Conservation (phyloP, 2,888 invertebrate genomes). For the Penaeus monodon region DNA sequence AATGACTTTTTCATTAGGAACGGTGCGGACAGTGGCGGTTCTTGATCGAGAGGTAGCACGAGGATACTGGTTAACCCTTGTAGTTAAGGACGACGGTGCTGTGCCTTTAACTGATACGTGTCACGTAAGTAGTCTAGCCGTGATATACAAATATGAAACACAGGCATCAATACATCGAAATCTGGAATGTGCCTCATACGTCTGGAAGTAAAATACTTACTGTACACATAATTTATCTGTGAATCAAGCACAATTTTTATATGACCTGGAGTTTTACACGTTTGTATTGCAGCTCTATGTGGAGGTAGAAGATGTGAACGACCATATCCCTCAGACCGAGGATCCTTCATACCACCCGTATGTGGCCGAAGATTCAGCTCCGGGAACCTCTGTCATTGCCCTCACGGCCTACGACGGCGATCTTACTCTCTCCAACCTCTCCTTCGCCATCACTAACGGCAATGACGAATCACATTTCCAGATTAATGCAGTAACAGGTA, state of each 20-base stretch:
- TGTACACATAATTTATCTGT: background rate
- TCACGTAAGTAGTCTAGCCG: slow-evolving; percentile 31
- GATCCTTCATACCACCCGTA: slow-evolving; percentile 87
- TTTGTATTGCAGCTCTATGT: slow-evolving; percentile 78
- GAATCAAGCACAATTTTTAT: background rate
- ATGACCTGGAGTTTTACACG: background rate
- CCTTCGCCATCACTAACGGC: slow-evolving; percentile 50
- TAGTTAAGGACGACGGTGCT: slow-evolving; percentile 91
- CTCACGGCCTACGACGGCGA: slow-evolving; percentile 86
- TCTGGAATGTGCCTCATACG: too few relatives aligned
- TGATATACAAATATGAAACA: too few relatives aligned
- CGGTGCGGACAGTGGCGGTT: slow-evolving; percentile 77
- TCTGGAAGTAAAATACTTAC: too few relatives aligned
- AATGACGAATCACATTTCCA: slow-evolving; percentile 43
- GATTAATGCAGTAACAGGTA: slow-evolving; percentile 39
- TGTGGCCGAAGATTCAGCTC: slow-evolving; percentile 83
- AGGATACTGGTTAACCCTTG: slow-evolving; percentile 94
- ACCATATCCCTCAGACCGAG: slow-evolving; percentile 91
- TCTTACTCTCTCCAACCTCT: slow-evolving; percentile 65
- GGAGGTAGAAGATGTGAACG: slow-evolving; percentile 90
- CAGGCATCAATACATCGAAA: too few relatives aligned
- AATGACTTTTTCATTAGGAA: slow-evolving; percentile 11
- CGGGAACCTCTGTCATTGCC: slow-evolving; percentile 80
- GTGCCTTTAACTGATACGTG: slow-evolving; percentile 76
- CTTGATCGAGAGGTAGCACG: slow-evolving; percentile 89